Evolutionary conservation across 2,113 vertebrate species (phyloP), one percentile per base, ranked within the genome.

Genomic region (Periophthalmodon schlosseri): DNA sequence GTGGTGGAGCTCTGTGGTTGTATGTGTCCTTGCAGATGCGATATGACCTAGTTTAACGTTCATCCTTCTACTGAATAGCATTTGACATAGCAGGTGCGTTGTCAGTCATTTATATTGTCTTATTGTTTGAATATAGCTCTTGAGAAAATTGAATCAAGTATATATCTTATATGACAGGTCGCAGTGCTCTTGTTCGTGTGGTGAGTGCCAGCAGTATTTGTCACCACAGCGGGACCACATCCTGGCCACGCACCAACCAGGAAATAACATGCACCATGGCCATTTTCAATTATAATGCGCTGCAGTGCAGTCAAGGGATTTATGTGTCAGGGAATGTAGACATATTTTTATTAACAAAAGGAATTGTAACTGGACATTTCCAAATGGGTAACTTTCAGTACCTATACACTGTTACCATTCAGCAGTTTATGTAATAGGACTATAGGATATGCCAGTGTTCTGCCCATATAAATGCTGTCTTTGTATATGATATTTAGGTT

Each of bases 221-320:
- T 87, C 82, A 78, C 77, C 76, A 74, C 78, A 77, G 84, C 86
- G 79, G 80, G 78, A 70, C 82, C 73, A 73, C 86, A 89, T 89
- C 80, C 83, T 88, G 87, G 76, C 72, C 77, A 85, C 72, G 14
- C 75, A 75, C 66, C 54, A 66, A 71, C 63, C 60, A 21, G 0
- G 50, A 39, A 68, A 49, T 36, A 39, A 44, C 63, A 36, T 39
- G 65, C 36, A 68, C 65, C n/a, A 47, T 12, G 34, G 33, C 34
- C 20, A 36, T 65, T 64, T 64, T 18, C 61, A 64, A 67, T 21
- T 47, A 68, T 68, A 76, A 2, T 44, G 20, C 66, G 60, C 23
- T 20, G 2, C 12, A 46, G 52, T 9, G 5, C 18, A 1, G 23
- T 49, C 20, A 47, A 24, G 20, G 24, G 65, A 49, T 68, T 46